Evolutionary conservation across 2,888 invertebrate genomes (phyloP).

Genomic region (Harpalus rufipes): DNA sequence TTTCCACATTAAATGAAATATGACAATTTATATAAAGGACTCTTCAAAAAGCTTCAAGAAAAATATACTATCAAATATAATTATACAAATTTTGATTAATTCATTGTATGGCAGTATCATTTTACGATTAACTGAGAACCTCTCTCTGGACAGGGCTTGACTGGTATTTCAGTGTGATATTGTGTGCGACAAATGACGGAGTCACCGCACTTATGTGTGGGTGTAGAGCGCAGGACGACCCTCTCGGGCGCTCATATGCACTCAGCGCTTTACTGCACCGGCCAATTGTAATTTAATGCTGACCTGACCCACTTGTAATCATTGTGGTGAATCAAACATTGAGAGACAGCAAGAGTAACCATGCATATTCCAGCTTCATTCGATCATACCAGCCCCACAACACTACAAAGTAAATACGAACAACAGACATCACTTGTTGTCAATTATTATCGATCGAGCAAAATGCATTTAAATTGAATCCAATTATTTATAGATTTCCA

Average conservation of each 20-base stretch:
- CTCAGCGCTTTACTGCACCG: conserved; percentile 60
- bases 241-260: conserved; percentile 44
- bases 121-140: too few species aligned
- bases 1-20: too few species aligned
- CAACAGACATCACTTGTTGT: too few species aligned
- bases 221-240: conserved; percentile 7
- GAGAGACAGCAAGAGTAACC: not conserved
- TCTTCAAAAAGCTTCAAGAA: too few species aligned
- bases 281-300: conserved; percentile 66
- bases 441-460: too few species aligned
- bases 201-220: conserved; percentile 13
- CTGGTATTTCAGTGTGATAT: not conserved
- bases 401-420: not conserved
- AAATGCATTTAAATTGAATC: too few species aligned
- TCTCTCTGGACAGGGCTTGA: not conserved
- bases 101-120: too few species aligned
- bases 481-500: too few species aligned
- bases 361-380: conserved; percentile 10
- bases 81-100: too few species aligned
- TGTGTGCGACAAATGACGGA: conserved; percentile 44
- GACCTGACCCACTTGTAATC: conserved; percentile 65
- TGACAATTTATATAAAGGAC: too few species aligned
- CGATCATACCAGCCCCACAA: not conserved
- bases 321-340: conserved; percentile 60
- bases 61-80: too few species aligned